Conservation (phyloP, 2,113 vertebrate genomes). For the Puma concolor region DNA sequence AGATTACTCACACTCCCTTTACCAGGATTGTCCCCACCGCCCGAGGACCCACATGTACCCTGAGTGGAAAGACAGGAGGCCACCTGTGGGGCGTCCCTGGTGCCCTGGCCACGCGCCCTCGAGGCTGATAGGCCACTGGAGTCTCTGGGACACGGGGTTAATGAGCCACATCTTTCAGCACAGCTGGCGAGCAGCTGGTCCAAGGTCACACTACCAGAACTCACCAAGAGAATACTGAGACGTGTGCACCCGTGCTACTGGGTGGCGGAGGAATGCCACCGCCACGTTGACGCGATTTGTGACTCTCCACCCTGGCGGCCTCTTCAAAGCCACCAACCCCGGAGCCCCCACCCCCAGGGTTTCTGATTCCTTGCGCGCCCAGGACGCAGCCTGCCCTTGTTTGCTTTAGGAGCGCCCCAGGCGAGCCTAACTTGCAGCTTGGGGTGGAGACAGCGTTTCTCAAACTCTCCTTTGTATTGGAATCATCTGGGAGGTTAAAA, state of each 20-base stretch:
- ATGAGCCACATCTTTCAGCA: neutral
- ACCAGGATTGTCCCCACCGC: neutral
- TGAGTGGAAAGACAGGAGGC: neutral
- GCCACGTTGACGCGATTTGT: fast-evolving
- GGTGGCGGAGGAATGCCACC: too few species aligned
- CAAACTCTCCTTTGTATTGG: too few species aligned
- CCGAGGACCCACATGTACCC: neutral
- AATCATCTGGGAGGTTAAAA: neutral
- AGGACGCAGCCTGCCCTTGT: neutral
- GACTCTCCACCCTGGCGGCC: neutral
- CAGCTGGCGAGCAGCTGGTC: neutral
- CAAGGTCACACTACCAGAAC: neutral
- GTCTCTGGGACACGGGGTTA: fast-evolving
- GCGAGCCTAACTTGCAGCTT: neutral
- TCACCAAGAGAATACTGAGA: neutral
- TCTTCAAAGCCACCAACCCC: neutral
- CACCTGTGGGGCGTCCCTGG: fast-evolving
- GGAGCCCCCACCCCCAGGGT: fast-evolving
- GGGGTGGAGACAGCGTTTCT: fast-evolving
- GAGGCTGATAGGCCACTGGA: fast-evolving
- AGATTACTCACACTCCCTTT: neutral
- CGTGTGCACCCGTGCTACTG: fast-evolving
- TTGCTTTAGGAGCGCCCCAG: neutral
- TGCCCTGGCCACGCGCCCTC: neutral
- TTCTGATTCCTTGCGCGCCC: neutral